phyloP scores from a whole-genome alignment of 2,797 vertebrate genomes.

The Chrosomus eos region DNA sequence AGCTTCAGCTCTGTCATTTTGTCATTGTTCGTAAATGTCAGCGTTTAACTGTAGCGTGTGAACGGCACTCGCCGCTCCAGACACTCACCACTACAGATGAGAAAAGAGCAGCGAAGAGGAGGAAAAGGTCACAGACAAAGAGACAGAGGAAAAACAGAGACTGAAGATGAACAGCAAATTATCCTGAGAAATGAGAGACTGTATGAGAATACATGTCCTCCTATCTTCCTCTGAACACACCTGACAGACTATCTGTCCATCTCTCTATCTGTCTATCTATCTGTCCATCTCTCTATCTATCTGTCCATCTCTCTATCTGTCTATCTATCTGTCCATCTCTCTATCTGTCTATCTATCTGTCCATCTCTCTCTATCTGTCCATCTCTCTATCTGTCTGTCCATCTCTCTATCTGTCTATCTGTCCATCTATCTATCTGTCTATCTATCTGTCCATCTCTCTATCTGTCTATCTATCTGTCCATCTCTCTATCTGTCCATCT shows the following conservation, averaged over 20 bases:
- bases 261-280: neutral
- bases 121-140: slow-evolving; percentile 54
- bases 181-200: slow-evolving; percentile 27
- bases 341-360: neutral
- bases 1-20: slow-evolving; percentile 61
- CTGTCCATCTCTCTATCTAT: neutral
- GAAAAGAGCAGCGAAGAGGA: slow-evolving; percentile 56
- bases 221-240: slow-evolving; percentile 15
- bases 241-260: neutral
- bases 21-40: slow-evolving; percentile 79
- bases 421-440: neutral
- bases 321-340: neutral
- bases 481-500: no score
- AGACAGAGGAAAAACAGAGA: slow-evolving; percentile 22
- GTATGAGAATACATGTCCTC: slow-evolving; percentile 7
- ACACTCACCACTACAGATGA: slow-evolving; percentile 54
- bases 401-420: neutral
- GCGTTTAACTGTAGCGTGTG: slow-evolving; percentile 67
- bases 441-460: neutral
- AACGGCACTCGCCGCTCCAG: slow-evolving; percentile 53
- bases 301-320: neutral
- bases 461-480: no score
- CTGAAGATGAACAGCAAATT: slow-evolving; percentile 42
- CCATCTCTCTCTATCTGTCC: neutral
- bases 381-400: neutral